Evolutionary conservation across 2,797 vertebrate species (phyloP).

Genomic region (Simalia tracyae): DNA sequence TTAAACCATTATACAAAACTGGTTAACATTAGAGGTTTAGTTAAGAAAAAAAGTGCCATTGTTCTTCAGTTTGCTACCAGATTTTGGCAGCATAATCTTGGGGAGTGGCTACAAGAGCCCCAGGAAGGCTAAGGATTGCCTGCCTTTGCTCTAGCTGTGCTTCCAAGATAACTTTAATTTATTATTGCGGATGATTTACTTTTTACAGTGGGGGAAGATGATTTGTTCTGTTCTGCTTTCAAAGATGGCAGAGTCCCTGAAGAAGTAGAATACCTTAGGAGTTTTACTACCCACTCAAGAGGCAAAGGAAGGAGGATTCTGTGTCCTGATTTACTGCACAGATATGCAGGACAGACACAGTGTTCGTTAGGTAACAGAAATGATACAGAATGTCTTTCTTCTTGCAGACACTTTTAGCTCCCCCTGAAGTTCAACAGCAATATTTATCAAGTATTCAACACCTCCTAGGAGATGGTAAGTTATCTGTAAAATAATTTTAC

Average conservation of each 20-base stretch:
- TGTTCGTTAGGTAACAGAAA: slow-evolving; percentile 24
- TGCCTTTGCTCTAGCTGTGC: neutral
- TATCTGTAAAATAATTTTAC: neutral
- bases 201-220: neutral
- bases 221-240: neutral
- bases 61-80: neutral
- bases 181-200: neutral
- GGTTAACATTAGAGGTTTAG: neutral
- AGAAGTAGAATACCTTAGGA: neutral
- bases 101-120: neutral
- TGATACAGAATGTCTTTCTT: slow-evolving; percentile 32
- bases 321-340: neutral
- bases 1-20: neutral
- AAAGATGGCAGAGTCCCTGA: neutral
- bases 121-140: neutral
- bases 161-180: neutral
- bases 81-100: neutral
- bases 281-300: neutral
- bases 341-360: neutral
- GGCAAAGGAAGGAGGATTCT: slow-evolving; percentile 9
- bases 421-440: slow-evolving; percentile 95
- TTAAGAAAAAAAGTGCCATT: neutral
- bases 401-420: slow-evolving; percentile 82
- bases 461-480: slow-evolving; percentile 91
- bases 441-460: slow-evolving; percentile 98